Evolutionary conservation across 2,797 vertebrate species (phyloP).

Genomic region (Sphenodon punctatus): DNA sequence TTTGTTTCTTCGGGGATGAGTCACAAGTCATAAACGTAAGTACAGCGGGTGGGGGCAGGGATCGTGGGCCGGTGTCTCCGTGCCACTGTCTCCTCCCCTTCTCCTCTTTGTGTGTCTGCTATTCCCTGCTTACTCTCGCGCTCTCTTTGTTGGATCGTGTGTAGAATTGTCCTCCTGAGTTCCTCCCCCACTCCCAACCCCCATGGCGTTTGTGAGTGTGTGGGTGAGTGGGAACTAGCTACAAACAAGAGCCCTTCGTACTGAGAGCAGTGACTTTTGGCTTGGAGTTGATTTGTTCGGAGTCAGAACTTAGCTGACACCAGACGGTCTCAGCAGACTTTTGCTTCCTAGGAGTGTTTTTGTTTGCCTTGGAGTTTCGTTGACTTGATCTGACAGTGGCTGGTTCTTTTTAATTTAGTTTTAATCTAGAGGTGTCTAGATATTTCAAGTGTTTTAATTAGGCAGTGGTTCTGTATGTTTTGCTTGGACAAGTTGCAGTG

Average conservation of each 20-base stretch:
- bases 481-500: neutral
- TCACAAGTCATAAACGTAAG: neutral
- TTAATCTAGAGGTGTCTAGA: neutral
- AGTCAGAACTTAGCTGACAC: neutral
- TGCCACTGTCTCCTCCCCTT: neutral
- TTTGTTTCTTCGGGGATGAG: neutral
- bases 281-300: neutral
- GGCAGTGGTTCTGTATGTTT: neutral
- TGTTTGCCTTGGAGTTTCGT: neutral
- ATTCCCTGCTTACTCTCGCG: neutral
- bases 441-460: neutral
- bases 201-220: neutral
- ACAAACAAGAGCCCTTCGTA: neutral
- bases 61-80: neutral
- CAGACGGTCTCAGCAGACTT: neutral
- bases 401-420: neutral
- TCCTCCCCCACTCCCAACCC: neutral
- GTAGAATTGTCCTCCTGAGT: neutral
- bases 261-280: neutral
- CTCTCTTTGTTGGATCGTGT: neutral
- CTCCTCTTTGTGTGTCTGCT: neutral
- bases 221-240: no score
- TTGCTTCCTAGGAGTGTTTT: neutral
- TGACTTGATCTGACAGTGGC: neutral
- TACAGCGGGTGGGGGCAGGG: neutral